Conservation (phyloP, 2,113 vertebrate genomes). For the Pyxicephalus adspersus region DNA sequence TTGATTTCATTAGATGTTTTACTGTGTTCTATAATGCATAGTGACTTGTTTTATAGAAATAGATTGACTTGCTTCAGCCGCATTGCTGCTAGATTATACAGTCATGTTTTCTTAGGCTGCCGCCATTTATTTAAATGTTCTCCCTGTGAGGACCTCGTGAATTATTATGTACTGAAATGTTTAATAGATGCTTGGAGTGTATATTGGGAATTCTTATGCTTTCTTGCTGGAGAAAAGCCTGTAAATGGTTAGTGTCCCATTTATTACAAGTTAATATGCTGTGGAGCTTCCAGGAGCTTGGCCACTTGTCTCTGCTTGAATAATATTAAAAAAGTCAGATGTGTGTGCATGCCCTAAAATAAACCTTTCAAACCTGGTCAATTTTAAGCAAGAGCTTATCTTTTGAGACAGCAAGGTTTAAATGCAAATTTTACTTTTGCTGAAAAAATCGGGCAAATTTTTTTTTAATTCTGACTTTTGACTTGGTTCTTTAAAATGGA, state of each 20-base stretch:
- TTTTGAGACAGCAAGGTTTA: too few species aligned
- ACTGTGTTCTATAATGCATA: slow-evolving; percentile 52
- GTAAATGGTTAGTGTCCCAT: not conserved
- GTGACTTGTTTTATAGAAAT: slow-evolving; percentile 56
- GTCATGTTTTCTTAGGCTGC: slow-evolving; percentile 41
- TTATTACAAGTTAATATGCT: slow-evolving; percentile 10
- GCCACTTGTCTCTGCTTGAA: not conserved
- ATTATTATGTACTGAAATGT: slow-evolving; percentile 45
- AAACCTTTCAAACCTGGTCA: too few species aligned
- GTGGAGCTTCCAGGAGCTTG: not conserved
- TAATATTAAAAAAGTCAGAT: too few species aligned
- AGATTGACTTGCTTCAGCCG: slow-evolving; percentile 51
- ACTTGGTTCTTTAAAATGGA: too few species aligned
- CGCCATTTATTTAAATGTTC: slow-evolving; percentile 56
- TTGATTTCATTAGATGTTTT: slow-evolving; percentile 54
- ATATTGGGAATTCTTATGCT: not conserved
- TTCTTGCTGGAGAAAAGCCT: not conserved
- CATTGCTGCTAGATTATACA: slow-evolving; percentile 46
- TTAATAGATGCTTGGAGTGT: slow-evolving; percentile 37
- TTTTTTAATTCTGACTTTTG: too few species aligned
- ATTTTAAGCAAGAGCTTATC: too few species aligned
- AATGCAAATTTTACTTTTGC: too few species aligned
- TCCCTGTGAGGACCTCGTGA: slow-evolving; percentile 31
- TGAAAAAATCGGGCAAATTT: too few species aligned
- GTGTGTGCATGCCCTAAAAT: too few species aligned